Percentiles rank a stretch among this genome's conserved stretches.
These are phyloP conservation scores for Rhabdornis inornatus DNA, from an alignment of 2,113 vertebrate genomes.

Conservation along the genomic window DNA sequence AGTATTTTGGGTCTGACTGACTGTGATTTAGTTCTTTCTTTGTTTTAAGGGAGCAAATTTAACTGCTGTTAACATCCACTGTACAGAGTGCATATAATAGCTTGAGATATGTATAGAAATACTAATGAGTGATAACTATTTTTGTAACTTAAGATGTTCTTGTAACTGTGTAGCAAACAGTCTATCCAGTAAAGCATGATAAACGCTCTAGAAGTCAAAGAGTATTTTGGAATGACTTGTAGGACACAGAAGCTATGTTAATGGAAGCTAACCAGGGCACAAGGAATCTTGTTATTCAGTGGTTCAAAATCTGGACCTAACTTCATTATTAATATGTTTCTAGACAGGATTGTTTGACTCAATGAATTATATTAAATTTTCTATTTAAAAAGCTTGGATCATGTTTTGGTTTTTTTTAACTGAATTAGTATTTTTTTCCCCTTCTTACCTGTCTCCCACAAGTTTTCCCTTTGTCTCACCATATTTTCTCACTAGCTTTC, in stretches of 20 bases:
- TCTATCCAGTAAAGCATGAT: slow-evolving; percentile 69
- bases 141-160: slow-evolving; percentile 71
- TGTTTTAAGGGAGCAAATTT: slow-evolving; percentile 28
- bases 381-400: neutral
- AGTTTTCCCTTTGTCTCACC: neutral
- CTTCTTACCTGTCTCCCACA: neutral
- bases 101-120: slow-evolving; percentile 61
- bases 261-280: neutral
- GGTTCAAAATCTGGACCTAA: neutral
- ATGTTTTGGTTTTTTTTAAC: neutral
- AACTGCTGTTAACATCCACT: slow-evolving; percentile 49
- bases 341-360: neutral
- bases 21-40: neutral
- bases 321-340: neutral
- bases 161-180: slow-evolving; percentile 65
- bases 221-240: slow-evolving; percentile 4
- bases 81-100: slow-evolving; percentile 53
- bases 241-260: neutral
- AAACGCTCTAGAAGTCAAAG: slow-evolving; percentile 36
- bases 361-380: slow-evolving; percentile 53
- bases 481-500: neutral
- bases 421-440: neutral
- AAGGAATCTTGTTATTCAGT: neutral
- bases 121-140: slow-evolving; percentile 68
- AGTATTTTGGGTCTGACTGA: neutral